Base-by-base conservation (phyloP, 2,888 invertebrate genomes). In the Plebejus argus region DNA sequence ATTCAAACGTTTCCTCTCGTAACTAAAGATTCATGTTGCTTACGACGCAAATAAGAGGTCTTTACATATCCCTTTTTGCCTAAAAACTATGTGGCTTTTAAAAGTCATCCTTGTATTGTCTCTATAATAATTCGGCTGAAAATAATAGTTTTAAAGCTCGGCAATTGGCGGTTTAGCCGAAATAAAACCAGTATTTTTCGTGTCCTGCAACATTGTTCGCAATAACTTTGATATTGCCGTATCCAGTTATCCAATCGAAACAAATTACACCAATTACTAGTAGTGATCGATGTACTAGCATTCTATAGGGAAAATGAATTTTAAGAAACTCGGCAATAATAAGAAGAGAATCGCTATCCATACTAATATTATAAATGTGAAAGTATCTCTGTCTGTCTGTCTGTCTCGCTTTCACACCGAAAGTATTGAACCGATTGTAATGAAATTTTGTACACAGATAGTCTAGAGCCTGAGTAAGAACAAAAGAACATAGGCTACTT, bases 201-300 rank as follows among this genome's bases (percentile, higher is more conserved):
- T 53, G 53, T 53, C 61, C 61, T 61, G 61, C 61, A 61, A 61
- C 23, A 61, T 20, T 61, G 61, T 61, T 61, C 23, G 61, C 61
- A 23, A 61, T 61, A 61, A 61, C 23, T 61, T 23, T 61, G 61
- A 61, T 61, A 61, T 61, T 61, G 61, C 61, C 61, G 61, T 20
- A 20, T 10, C 61, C 61, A 61, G 61, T 61, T 61, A 61, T 61
- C 61, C 61, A 61, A 61, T 12, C 61, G 61, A 61, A 61, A 61
- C 61, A 61, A 61, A 61, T 61, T 10, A 23, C 23, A 61, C 61
- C 61, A 61, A 61, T 61, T 61, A 61, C 61, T 61, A 10, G 12
- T 61, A 20, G 12, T 23, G 61, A 61, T 61, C 12, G 23, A 61
- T 61, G 20, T 23, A n/a, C n/a, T n/a, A 12, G 23, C 23, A 23